Evolutionary conservation across 2,797 vertebrate species (phyloP), one percentile per base, ranked within the genome.

Genomic region (Hippoglossus hippoglossus): DNA sequence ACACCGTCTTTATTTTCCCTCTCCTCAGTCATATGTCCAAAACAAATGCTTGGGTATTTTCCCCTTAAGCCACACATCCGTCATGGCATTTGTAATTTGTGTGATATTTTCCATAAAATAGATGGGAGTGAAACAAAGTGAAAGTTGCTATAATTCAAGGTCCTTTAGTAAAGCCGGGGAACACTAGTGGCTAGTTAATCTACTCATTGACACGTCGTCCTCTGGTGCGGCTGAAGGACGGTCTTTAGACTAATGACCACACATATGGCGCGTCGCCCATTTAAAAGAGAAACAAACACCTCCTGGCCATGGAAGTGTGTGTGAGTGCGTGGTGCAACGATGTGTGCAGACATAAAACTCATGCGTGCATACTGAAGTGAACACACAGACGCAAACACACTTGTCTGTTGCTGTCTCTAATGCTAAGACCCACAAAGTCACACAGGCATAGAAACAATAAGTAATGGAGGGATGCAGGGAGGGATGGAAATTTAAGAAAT

Each of bases 211-310:
- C 94, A 94, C 63, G 52, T 91, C 81, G 94, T 95, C 93, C 93
- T 95, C 89, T 93, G 90, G 84, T 86, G 88, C 79, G 79, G 91
- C 88, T 92, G 91, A 94, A 95, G 93, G 92, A 94, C 92, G 64
- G 55, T 91, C 89, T 91, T 86, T 91, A 93, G 91, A 94, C 93
- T 94, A 95, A 94, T 95, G 93, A 94, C 93, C 92, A 86, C 89
- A 91, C 93, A 95, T 94, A 93, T 93, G 90, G 90, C 73, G 70
- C 50, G 84, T 93, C 82, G 86, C 91, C 90, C 91, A 89, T 93
- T 94, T 94, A 91, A 94, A 94, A 94, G 85, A 91, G 90, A 94
- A 94, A 94, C 93, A 94, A 94, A 94, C 92, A 93, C 85, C 93
- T 93, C 87, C 88, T 90, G 92, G 94, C 89, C 80, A 85, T 87